These are phyloP conservation scores for Mamestra brassicae DNA, from an alignment of 2,888 invertebrate genomes.

Conservation along the genomic window DNA sequence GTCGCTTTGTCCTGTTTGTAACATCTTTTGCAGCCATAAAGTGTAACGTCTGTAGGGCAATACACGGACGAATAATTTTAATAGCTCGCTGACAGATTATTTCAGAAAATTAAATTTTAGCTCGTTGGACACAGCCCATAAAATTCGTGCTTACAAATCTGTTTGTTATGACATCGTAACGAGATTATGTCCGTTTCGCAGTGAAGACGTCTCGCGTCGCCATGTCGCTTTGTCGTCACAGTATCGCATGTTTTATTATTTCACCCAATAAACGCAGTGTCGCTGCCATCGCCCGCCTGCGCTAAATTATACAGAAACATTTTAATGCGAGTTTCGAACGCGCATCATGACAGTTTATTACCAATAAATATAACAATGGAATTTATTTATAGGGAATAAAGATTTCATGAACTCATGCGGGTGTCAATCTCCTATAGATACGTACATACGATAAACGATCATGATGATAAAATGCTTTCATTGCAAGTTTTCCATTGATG, in stretches of 20 bases:
- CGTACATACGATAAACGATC: constrained; percentile 66
- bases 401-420: constrained; percentile 80
- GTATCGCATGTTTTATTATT: constrained; percentile 88
- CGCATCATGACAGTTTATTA: constrained; percentile 80
- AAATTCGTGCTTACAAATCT: constrained; percentile 91
- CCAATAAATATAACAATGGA: constrained; percentile 82
- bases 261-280: constrained; percentile 82
- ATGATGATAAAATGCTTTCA: constrained; percentile 59
- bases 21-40: constrained; percentile 76
- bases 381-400: constrained; percentile 78
- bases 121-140: constrained; percentile 90
- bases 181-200: constrained; percentile 89
- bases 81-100: constrained; percentile 89
- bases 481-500: constrained; percentile 61
- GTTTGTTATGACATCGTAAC: constrained; percentile 91
- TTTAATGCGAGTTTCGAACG: constrained; percentile 81
- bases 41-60: constrained; percentile 76
- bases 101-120: constrained; percentile 91
- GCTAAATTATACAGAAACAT: constrained; percentile 83
- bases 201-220: constrained; percentile 87
- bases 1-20: constrained; percentile 63
- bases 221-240: constrained; percentile 84
- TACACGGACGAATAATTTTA: constrained; percentile 89
- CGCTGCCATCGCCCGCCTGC: constrained; percentile 63
- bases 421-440: constrained; percentile 74